A percentile compares a stretch with the other conserved stretches of the same genome.
phyloP scores from a whole-genome alignment of 2,888 invertebrate species.

The Drosophila austrosaltans region DNA sequence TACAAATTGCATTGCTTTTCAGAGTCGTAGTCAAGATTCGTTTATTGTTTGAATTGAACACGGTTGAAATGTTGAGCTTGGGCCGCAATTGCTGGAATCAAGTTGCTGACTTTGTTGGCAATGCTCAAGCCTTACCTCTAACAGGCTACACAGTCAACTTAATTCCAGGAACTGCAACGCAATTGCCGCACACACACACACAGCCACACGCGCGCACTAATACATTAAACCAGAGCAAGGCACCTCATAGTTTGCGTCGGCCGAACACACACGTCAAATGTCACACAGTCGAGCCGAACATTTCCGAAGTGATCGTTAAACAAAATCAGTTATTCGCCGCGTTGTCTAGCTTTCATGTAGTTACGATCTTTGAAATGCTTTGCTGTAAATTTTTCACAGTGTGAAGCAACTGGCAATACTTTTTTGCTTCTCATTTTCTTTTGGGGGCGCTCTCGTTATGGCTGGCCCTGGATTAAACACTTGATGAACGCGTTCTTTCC shows the following conservation, averaged over 20 bases:
- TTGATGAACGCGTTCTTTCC: not conserved
- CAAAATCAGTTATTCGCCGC: too few relatives aligned
- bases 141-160: conserved; percentile 84
- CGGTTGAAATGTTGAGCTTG: conserved; percentile 52
- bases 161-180: conserved; percentile 84
- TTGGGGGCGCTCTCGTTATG: too few relatives aligned
- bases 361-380: too few relatives aligned
- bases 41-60: conserved; percentile 31
- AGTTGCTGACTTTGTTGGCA: conserved; percentile 83
- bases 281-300: too few relatives aligned
- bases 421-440: too few relatives aligned
- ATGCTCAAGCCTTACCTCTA: conserved; percentile 78
- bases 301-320: too few relatives aligned
- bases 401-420: too few relatives aligned
- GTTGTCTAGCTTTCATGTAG: too few relatives aligned
- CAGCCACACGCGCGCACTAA: conserved; percentile 12
- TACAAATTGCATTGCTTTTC: conserved; percentile 23
- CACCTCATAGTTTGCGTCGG: not conserved
- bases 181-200: conserved; percentile 40
- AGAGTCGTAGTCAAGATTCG: conserved; percentile 26
- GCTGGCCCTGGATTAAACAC: not conserved
- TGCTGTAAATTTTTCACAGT: too few relatives aligned
- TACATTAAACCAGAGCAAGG: too few relatives aligned
- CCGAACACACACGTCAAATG: conserved; percentile 17
- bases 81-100: conserved; percentile 84